A percentile compares a stretch with the other conserved stretches of the same genome.
These are phyloP conservation scores for Suncus etruscus DNA, from an alignment of 2,113 vertebrate genomes.

Conservation along the genomic window DNA sequence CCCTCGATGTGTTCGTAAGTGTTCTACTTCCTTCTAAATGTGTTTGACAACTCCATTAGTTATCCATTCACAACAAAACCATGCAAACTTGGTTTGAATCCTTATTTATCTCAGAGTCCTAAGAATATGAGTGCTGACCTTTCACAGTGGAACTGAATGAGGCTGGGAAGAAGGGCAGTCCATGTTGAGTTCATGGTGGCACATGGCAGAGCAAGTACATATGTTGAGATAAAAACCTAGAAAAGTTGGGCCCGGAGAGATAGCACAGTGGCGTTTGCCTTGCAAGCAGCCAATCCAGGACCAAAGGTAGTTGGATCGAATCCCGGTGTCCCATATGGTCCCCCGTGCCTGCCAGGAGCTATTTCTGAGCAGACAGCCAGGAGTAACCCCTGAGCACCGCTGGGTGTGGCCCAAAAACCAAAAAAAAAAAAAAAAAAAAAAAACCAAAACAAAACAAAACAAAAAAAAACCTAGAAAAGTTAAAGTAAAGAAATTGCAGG, in stretches of 20 bases:
- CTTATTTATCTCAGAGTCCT: background rate
- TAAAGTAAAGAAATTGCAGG: background rate
- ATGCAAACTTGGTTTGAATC: background rate
- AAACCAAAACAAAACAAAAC: no score
- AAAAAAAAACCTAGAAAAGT: no score
- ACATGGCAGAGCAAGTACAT: background rate
- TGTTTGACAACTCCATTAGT: background rate
- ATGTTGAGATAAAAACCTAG: background rate
- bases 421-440: no score
- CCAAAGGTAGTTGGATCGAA: no score
- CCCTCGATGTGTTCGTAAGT: conserved; percentile 59
- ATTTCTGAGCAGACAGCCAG: no score
- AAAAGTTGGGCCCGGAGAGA: no score
- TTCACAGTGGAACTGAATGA: background rate
- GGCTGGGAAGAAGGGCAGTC: background rate
- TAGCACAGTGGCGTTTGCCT: no score
- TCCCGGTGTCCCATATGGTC: no score
- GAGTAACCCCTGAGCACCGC: no score
- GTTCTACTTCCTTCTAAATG: background rate
- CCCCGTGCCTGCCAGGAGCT: no score
- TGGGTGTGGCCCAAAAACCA: no score
- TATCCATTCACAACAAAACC: background rate
- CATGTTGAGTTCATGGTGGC: accelerated
- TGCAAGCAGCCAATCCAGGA: no score
- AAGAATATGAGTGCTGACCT: background rate